These are phyloP conservation scores for Lymantria monacha DNA, from an alignment of 2,888 invertebrate genomes.

Conservation along the genomic window DNA sequence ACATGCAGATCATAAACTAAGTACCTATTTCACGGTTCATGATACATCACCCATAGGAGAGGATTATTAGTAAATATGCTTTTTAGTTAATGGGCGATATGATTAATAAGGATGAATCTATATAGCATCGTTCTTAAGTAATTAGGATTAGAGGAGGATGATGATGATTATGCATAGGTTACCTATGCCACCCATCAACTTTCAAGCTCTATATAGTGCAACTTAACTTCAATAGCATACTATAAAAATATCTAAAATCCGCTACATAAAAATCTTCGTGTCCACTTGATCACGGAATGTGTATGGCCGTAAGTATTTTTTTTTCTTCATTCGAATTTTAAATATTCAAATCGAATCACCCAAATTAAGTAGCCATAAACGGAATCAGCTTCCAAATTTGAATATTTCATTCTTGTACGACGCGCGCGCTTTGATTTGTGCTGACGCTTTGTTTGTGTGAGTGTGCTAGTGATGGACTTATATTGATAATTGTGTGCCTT, in stretches of 20 bases:
- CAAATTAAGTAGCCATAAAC: constrained; percentile 83
- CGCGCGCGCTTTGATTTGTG: constrained; percentile 73
- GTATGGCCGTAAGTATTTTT: constrained; percentile 52
- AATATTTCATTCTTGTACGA: constrained; percentile 78
- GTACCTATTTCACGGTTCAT: too few species aligned
- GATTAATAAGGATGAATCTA: too few species aligned
- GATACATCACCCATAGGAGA: too few species aligned
- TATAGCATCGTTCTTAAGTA: too few species aligned
- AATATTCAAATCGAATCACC: constrained; percentile 81
- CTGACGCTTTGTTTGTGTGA: constrained; percentile 49
- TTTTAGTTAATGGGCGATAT: too few species aligned
- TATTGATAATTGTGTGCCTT: constrained; percentile 14
- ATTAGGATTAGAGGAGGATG: too few species aligned
- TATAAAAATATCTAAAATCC: constrained; percentile 36
- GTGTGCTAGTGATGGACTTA: constrained; percentile 42
- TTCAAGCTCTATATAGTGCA: constrained; percentile 23
- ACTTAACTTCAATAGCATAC: constrained; percentile 24
- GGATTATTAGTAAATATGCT: too few species aligned
- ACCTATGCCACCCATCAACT: constrained; percentile 18
- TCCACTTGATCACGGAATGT: constrained; percentile 61
- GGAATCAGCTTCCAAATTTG: constrained; percentile 82
- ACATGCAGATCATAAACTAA: too few species aligned
- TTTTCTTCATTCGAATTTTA: constrained; percentile 61
- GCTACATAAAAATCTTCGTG: constrained; percentile 39
- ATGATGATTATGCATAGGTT: too few species aligned